A percentile compares a stretch with the other conserved stretches of the same genome.
These are phyloP conservation scores for Sebastes steindachneri DNA, from an alignment of 2,797 vertebrate genomes.

Conservation along the genomic window DNA sequence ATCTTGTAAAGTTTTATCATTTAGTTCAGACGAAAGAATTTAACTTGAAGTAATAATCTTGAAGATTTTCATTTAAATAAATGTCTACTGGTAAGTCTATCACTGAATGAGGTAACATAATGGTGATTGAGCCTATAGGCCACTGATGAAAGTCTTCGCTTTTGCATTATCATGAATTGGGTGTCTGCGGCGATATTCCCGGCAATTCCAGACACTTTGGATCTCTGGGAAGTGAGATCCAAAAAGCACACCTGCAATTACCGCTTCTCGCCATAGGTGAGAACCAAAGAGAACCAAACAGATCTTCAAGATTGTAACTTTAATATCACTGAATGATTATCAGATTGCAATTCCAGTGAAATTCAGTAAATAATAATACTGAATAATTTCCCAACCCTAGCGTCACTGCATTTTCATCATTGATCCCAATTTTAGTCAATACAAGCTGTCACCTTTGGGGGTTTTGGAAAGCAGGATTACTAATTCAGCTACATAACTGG, in stretches of 20 bases:
- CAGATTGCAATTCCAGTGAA: not conserved
- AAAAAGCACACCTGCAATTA: not conserved
- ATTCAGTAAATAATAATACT: not conserved
- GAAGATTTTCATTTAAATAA: not conserved
- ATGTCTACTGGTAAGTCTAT: not conserved
- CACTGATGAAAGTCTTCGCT: too few relatives aligned
- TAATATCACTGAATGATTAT: not conserved
- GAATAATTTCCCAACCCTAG: not conserved
- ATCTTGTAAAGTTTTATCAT: not conserved
- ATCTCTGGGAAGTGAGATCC: not conserved
- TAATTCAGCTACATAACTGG: not conserved
- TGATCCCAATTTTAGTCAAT: not conserved
- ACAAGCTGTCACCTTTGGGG: not conserved
- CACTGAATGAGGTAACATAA: not conserved
- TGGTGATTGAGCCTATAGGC: not conserved
- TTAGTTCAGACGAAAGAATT: not conserved
- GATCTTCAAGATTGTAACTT: not conserved
- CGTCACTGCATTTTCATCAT: not conserved
- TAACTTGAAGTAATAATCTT: not conserved
- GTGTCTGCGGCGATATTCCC: not conserved
- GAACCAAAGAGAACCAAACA: not conserved
- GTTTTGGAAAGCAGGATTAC: not conserved
- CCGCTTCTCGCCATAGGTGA: not conserved
- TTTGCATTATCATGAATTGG: too few relatives aligned
- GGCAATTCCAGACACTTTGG: not conserved